Base-by-base conservation (phyloP, 1,140 invertebrate genomes). In the Drosophila insularis region DNA sequence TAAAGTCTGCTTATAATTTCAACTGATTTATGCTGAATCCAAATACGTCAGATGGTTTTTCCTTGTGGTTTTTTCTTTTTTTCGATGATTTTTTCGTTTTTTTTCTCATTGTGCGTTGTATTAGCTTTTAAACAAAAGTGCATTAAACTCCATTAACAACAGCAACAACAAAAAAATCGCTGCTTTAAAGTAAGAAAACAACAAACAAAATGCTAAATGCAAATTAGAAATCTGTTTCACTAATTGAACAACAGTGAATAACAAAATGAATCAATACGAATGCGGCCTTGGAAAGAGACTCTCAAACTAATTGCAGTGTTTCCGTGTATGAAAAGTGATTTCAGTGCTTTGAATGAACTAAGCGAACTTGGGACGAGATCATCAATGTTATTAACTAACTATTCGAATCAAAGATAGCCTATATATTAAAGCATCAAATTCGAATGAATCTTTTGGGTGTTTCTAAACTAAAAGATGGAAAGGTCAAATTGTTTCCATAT, bases 141-240 rank as follows among this genome's bases (percentile, higher is more conserved):
- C 27, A 56, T 31, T 56, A n/a, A 56, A 56, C 54, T 56, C 54
- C 13, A 56, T 13, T 2, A 32, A n/a, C 7, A 27, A 56, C 43
- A 56, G 32, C 43, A 19, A 46, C 17, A 46, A 21, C 17, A 50
- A 11, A 14, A 14, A 46, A 46, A 1, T 19, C 19, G 2, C 43
- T 8, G 43, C 7, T 14, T 11, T 10, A 21, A 50, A 6, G 2
- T 21, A 21, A 50, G 21, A 35, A 50, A 50, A 35, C 7, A 0
- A 8, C 7, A 32, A 32, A 32, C 1, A 13, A 31, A 23, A 6
- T n/a, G 14, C 13, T 60, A 37, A 60, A 60, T 60, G 35, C 17
- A 40, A 60, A 60, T n/a, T 39, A 35, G 5, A 37, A 37, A 60
- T 19, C 23, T 39, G 35, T 37, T 60, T 60, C 43, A 39, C 21